Evolutionary conservation across 2,797 vertebrate species (phyloP), one percentile per base, ranked within the genome.

Genomic region (Hafferia zeledoni): DNA sequence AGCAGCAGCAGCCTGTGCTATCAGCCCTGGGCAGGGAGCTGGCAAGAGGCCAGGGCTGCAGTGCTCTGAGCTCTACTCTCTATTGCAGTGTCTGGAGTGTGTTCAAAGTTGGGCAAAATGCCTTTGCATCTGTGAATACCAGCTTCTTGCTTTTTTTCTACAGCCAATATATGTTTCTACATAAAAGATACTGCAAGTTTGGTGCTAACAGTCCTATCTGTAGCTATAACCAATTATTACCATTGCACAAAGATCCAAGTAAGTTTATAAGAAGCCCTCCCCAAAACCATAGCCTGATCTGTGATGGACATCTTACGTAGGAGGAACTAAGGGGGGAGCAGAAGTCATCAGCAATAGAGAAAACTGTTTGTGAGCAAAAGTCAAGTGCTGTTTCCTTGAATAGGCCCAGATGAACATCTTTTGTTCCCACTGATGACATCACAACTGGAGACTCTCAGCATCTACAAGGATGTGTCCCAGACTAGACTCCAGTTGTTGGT

Each of bases 51-150:
- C 65, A 81, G 37, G 14, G 27, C 61, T 93, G 68, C 3, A 2
- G 43, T 4, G 1, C 53, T 75, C 82, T 46, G 44, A 61, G 79
- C 72, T 94, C 69, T 71, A 57, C 39, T 86, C 43, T 39, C 1
- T 0, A 1, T 10, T 87, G 27, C 57, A 65, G 1, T 27, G 65
- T 68, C 76, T 83, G 88, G 50, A 90, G 46, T 24, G 49, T 71
- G 57, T 89, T 93, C 65, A 71, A 80, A 87, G 68, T 83, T 55
- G 61, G 57, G n/a, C 57, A 96, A 88, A 91, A 90, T 41, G 43
- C 65, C 78, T 89, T 82, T 74, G 13, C 57, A 50, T 65, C 49
- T 81, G n/a, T 53, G 46, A 75, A 68, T 50, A 61, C 0, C 4
- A 78, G 39, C 5, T 86, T 69, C 81, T 39, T 50, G 1, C 1